phyloP scores from a whole-genome alignment of 1,140 invertebrate genomes.

The Zaprionus ghesquierei region DNA sequence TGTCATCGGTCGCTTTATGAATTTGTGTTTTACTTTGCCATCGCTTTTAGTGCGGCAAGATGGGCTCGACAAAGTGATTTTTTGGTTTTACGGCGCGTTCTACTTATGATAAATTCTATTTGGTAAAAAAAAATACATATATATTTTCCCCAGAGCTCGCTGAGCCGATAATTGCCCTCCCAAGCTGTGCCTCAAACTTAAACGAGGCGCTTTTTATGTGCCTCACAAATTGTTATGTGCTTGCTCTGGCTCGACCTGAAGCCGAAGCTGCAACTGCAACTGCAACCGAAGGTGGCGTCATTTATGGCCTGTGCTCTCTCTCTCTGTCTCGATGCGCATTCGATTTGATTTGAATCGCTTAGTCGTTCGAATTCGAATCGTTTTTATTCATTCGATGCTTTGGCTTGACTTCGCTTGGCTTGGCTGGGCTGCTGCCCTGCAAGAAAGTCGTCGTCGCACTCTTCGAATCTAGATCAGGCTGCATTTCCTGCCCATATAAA shows the following conservation, averaged over 20 bases:
- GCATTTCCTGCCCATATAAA: slow-evolving; percentile 46
- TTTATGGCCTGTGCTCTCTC: slow-evolving; percentile 42
- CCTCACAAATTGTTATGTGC: slow-evolving; percentile 38
- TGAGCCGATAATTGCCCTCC: slow-evolving; percentile 33
- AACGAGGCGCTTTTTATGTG: slow-evolving; percentile 6
- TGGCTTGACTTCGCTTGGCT: no score
- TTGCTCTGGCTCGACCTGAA: no score
- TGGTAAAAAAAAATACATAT: slow-evolving; percentile 35
- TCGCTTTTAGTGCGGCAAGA: neutral
- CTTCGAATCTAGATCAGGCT: slow-evolving; percentile 37
- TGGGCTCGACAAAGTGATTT: slow-evolving; percentile 45
- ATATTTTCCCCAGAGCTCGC: slow-evolving; percentile 34
- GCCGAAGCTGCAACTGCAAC: no score
- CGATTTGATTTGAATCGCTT: slow-evolving; percentile 30
- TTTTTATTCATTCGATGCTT: neutral
- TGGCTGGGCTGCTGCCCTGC: neutral
- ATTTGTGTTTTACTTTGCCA: slow-evolving; percentile 1
- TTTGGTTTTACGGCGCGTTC: slow-evolving; percentile 52
- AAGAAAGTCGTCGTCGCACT: neutral
- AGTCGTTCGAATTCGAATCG: slow-evolving; percentile 5
- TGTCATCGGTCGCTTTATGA: slow-evolving; percentile 21
- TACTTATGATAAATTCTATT: slow-evolving; percentile 49
- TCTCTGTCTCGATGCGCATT: slow-evolving; percentile 8
- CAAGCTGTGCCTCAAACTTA: neutral
- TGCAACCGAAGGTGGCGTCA: slow-evolving; percentile 31